Evolutionary conservation across 1,140 invertebrate species (phyloP), one percentile per base, ranked within the genome.

Genomic region (Trissolcus basalis): DNA sequence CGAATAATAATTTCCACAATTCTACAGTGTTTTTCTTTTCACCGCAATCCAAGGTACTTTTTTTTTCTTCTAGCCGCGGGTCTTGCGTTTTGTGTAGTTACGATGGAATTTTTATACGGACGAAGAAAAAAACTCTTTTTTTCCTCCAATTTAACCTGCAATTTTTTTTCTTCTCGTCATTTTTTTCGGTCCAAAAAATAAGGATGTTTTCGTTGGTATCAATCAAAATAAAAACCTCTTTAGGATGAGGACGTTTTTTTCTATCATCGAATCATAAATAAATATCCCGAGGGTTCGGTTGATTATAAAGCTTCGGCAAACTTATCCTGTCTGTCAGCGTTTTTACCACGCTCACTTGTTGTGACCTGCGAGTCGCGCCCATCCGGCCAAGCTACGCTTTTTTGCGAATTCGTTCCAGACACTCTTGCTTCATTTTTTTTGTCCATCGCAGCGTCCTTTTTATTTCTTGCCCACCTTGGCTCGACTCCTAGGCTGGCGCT

Each of bases 331-430:
- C 54, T 67, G 50, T 56, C 44, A 63, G 61, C 56, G 68, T 69
- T 60, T 78, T 67, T 78, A 33, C 59, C 53, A 60, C 59, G 50
- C 56, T 60, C 65, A 60, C 64, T 63, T 75, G 71, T 75, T 75
- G 59, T 75, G 72, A 75, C 64, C 60, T 64, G 60, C 45, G 48
- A 75, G 53, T 75, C 60, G 72, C 53, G 60, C 72, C 59, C 72
- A 75, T 75, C 72, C 72, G 60, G 65, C 60, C 53, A 35, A 36
- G 33, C 47, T 54, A 13, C 47, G 53, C 60, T 58, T 70, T 65
- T 73, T 73, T 73, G 61, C 49, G 60, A 70, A 77, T 77, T 65
- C 53, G 64, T 51, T 67, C 50, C 51, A 53, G 61, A 69, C 68
- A 63, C 69, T 67, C 68, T 74, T 47, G 51, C 59, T 65, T 68